Conservation (phyloP, 1,140 invertebrate species). For the Zaprionus tsacasi region DNA sequence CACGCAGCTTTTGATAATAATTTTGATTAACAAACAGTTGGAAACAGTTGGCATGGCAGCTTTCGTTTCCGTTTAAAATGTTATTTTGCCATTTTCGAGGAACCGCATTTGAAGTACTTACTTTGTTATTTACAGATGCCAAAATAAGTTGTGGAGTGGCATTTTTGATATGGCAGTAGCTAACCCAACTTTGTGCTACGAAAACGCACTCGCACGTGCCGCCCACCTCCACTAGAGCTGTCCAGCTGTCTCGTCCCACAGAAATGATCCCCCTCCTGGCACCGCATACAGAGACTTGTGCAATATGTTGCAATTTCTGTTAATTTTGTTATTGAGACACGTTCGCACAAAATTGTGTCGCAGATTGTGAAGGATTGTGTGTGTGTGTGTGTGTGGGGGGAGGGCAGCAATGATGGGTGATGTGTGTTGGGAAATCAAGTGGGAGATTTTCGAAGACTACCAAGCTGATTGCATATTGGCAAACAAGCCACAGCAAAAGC, state of each 20-base stretch:
- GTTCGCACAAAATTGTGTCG: slow-evolving; percentile 70
- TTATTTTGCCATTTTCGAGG: background rate
- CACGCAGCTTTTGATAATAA: background rate
- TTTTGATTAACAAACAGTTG: background rate
- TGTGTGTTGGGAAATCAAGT: slow-evolving; percentile 32
- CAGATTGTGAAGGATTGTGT: slow-evolving; percentile 63
- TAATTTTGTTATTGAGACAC: slow-evolving; percentile 81
- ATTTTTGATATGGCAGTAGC: slow-evolving; percentile 56
- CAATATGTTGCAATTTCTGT: slow-evolving; percentile 81
- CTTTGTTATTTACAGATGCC: slow-evolving; percentile 32
- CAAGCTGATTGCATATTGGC: slow-evolving; percentile 44
- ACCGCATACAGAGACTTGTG: slow-evolving; percentile 18
- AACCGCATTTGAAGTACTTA: background rate
- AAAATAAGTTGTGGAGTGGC: slow-evolving; percentile 54
- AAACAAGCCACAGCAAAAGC: slow-evolving; percentile 76
- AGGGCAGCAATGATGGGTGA: slow-evolving; percentile 23
- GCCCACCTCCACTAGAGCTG: slow-evolving; percentile 7
- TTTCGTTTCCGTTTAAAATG: background rate
- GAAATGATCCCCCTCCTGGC: background rate
- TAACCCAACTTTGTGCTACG: slow-evolving; percentile 51
- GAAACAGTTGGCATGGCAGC: background rate
- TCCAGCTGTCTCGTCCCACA: background rate
- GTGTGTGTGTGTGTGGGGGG: slow-evolving; percentile 4
- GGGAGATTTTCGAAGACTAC: slow-evolving; percentile 12
- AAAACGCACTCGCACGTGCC: slow-evolving; percentile 30